Base-by-base conservation (phyloP, 2,797 vertebrate genomes). In the Rhinogobio ventralis region DNA sequence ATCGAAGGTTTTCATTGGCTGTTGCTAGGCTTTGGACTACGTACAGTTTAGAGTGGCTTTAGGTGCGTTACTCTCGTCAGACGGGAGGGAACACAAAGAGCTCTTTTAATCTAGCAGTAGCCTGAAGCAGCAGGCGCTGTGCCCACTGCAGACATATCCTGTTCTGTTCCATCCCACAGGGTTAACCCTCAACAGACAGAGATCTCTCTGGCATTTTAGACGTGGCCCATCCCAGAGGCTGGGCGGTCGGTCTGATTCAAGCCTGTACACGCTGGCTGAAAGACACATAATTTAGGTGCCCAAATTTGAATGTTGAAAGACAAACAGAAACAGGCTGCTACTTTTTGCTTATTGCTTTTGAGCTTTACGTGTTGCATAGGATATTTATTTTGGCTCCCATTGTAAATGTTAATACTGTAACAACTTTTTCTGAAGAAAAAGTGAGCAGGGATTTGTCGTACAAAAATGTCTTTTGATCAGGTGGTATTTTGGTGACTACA, bases 101-200 rank as follows among this genome's bases (percentile, higher is more conserved):
- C 69, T 86, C 87, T 84, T 91, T 94, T 91, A 93, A 91, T 88
- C 87, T 13, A 19, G 20, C 87, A n/a, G 5, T 85, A 85, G 86
- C 89, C 89, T 57, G 4, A 60, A 71, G 87, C 88, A 68, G 19
- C 14, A 15, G 20, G 88, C 82, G 82, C 67, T 7, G 53, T 89
- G 90, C 91, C 89, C 88, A 39, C 49, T 49, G 87, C 90, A 89
- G 90, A 86, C 87, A 91, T 94, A 94, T 95, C 94, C 94, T 94
- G 94, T 91, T 85, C 93, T 94, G 94, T 92, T 86, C 93, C 94
- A 92, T 93, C 94, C 93, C 79, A 71, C 42, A 87, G 79, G 68
- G 71, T 90, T 67, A 89, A 87, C 90, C 87, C 90, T 89, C 88
- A 91, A 91, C 92, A 62, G 36, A 90, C 90, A 91, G 66, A 88